Conservation (phyloP, 2,888 invertebrate genomes). For the Hydropsyche betteni region DNA sequence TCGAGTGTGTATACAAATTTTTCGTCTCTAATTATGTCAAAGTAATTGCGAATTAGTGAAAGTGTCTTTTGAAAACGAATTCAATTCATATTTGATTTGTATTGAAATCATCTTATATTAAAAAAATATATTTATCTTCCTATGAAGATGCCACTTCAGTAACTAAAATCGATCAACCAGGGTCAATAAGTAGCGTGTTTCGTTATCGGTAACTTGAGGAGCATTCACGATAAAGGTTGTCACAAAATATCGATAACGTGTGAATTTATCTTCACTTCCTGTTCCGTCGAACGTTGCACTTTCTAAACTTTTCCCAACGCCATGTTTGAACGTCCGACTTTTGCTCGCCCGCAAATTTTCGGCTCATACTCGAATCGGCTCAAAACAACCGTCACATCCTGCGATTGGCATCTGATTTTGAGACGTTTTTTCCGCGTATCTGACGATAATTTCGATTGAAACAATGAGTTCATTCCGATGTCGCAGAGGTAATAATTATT, state of each 20-base stretch:
- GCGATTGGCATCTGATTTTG: neutral
- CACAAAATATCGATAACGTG: neutral
- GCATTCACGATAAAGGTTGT: slow-evolving; percentile 9
- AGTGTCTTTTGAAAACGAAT: too few relatives aligned
- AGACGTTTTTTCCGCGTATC: neutral
- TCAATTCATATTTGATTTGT: too few relatives aligned
- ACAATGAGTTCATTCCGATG: slow-evolving; percentile 3
- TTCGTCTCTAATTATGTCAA: too few relatives aligned
- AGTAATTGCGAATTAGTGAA: too few relatives aligned
- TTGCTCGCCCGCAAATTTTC: too few relatives aligned
- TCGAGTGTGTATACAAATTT: neutral
- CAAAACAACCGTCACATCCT: neutral
- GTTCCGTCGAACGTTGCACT: neutral
- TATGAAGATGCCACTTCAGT: too few relatives aligned
- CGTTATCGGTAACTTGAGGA: slow-evolving; percentile 12
- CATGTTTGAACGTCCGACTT: too few relatives aligned
- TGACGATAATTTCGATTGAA: neutral
- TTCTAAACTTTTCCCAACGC: neutral
- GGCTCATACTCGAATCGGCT: neutral
- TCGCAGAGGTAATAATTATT: neutral
- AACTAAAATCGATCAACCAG: too few relatives aligned
- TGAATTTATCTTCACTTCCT: slow-evolving; percentile 29
- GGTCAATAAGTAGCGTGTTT: neutral
- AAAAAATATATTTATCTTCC: too few relatives aligned
- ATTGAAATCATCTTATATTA: too few relatives aligned